Base-by-base conservation (phyloP, 2,113 vertebrate genomes). In the Phalacrocorax pelagicus region DNA sequence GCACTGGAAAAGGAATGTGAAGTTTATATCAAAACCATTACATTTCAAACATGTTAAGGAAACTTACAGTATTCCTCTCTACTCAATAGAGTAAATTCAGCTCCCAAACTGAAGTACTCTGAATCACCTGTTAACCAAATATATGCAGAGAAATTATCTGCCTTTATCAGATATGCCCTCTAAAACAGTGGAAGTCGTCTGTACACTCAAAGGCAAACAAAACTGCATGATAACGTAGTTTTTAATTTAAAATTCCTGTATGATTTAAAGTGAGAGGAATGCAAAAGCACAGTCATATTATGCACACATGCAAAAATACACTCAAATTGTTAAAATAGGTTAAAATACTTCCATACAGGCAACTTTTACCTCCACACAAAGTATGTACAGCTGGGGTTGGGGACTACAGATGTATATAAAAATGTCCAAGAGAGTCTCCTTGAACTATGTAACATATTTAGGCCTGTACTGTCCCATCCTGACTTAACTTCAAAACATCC, bases 151-250 rank as follows among this genome's bases (percentile, higher is more conserved):
- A 74, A 59, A 63, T 26, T 72, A 82, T n/a, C 44, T 80, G 20
- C 8, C 40, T 75, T 46, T 32, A 75, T 65, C 20, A 90, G 15
- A 59, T n/a, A 80, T 2, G 15, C 4, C 26, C 19, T 52, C 32
- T 34, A n/a, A 80, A 94, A 87, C 5, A 80, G 15, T 21, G n/a
- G 27, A 30, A 88, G 38, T 34, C 22, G 47, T 57, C 57, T 30
- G 27, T 30, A 67, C 1, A 4, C 23, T 40, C 57, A 63, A 71
- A 88, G n/a, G 34, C 18, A 61, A 88, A 92, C 1, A 82, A 88
- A 72, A 17, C 6, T 11, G 8, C 12, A 11, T 12, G 34, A 42
- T 42, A 79, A 54, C 0, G 0, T 5, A 11, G 7, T 20, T 92
- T 82, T 63, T 67, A 15, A 52, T 29, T 80, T 69, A 72, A 86